Conservation (phyloP, 2,113 vertebrate genomes). For the Myotis lucifugus region DNA sequence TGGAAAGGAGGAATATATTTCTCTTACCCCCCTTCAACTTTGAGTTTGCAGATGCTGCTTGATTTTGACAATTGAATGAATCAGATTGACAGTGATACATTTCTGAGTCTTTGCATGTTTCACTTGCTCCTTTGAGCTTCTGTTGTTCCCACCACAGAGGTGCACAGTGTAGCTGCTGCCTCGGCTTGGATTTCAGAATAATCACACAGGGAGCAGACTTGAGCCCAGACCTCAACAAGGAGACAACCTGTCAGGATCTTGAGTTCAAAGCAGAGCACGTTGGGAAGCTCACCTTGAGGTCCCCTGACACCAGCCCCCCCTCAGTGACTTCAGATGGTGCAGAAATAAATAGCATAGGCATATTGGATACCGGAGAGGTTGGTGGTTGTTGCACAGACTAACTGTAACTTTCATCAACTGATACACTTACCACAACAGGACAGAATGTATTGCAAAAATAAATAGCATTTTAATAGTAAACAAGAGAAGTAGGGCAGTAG, state of each 20-base stretch:
- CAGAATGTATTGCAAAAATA: neutral
- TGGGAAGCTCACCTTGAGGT: fast-evolving
- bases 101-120: neutral
- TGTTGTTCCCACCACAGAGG: neutral
- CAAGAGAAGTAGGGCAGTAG: neutral
- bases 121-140: neutral
- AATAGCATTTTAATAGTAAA: neutral
- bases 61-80: neutral
- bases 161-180: neutral
- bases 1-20: neutral
- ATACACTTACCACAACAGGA: neutral
- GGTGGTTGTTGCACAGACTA: neutral
- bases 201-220: neutral
- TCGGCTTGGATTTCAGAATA: neutral
- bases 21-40: neutral
- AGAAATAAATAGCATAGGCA: neutral
- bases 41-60: neutral
- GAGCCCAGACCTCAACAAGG: neutral
- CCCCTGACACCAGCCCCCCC: fast-evolving
- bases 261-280: neutral
- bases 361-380: neutral
- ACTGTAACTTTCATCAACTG: neutral
- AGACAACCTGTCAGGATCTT: neutral
- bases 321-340: neutral
- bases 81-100: neutral